These are phyloP conservation scores for Pelmatolapia mariae DNA, from an alignment of 2,113 vertebrate genomes.

Conservation along the genomic window DNA sequence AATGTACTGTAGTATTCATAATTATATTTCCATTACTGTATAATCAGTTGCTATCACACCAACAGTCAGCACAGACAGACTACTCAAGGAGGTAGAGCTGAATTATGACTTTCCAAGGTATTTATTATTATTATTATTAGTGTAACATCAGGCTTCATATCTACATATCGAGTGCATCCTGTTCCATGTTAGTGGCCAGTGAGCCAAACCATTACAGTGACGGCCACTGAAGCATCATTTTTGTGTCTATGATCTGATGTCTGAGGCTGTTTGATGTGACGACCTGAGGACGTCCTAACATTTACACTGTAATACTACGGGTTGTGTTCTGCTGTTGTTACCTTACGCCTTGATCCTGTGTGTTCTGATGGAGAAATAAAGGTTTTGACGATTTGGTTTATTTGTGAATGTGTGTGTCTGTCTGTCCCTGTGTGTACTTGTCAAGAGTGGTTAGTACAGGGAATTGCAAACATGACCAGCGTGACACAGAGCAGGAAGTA, in stretches of 20 bases:
- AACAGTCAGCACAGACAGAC: neutral
- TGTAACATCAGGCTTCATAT: neutral
- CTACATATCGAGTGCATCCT: neutral
- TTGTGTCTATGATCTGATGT: neutral
- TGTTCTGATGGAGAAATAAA: neutral
- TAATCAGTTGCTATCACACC: neutral
- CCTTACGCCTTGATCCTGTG: neutral
- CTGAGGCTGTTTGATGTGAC: neutral
- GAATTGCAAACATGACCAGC: constrained; percentile 13
- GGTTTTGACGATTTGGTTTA: neutral
- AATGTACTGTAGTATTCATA: neutral
- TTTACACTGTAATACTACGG: neutral
- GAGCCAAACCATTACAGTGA: neutral
- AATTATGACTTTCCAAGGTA: neutral
- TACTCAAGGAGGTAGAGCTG: neutral
- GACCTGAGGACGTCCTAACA: neutral
- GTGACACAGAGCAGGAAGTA: constrained; percentile 57
- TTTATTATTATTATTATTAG: neutral
- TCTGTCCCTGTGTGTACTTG: neutral
- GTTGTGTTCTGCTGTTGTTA: neutral
- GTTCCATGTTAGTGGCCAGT: neutral
- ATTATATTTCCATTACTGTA: neutral
- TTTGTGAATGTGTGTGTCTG: neutral
- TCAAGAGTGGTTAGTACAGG: neutral
- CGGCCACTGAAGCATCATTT: neutral